These are phyloP conservation scores for Silvanus unidentatus DNA, from an alignment of 2,888 invertebrate species.

Conservation along the genomic window DNA sequence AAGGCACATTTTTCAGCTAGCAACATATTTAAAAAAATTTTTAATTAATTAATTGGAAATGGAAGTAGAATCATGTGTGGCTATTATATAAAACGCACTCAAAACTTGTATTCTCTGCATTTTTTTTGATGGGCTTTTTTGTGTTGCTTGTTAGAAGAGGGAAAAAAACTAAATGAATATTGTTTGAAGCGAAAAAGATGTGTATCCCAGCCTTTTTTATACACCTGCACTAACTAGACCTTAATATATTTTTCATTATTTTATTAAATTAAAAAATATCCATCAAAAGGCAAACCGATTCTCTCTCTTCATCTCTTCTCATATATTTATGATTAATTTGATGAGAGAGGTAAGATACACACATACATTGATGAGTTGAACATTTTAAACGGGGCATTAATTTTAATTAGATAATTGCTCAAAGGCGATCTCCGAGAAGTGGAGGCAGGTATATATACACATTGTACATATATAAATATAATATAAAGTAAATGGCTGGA, in stretches of 20 bases:
- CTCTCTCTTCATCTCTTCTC: too few species aligned
- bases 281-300: constrained; percentile 36
- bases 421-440: constrained; percentile 39
- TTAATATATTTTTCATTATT: constrained; percentile 46
- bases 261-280: constrained; percentile 47
- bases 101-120: too few species aligned
- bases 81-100: too few species aligned
- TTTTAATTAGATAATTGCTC: constrained; percentile 48
- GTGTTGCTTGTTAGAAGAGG: too few species aligned
- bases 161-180: constrained; percentile 18
- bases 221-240: constrained; percentile 44
- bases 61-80: too few species aligned
- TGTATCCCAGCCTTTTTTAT: constrained; percentile 38
- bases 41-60: too few species aligned
- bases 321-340: too few species aligned
- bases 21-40: too few species aligned
- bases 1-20: too few species aligned
- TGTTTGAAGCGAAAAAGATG: constrained; percentile 12
- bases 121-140: too few species aligned
- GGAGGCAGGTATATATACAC: constrained; percentile 32
- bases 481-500: neutral
- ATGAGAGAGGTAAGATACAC: too few species aligned
- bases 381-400: constrained; percentile 45
- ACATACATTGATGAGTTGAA: constrained; percentile 42
- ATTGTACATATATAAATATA: neutral